Conservation (phyloP, 2,888 invertebrate genomes). For the Noctua janthe region DNA sequence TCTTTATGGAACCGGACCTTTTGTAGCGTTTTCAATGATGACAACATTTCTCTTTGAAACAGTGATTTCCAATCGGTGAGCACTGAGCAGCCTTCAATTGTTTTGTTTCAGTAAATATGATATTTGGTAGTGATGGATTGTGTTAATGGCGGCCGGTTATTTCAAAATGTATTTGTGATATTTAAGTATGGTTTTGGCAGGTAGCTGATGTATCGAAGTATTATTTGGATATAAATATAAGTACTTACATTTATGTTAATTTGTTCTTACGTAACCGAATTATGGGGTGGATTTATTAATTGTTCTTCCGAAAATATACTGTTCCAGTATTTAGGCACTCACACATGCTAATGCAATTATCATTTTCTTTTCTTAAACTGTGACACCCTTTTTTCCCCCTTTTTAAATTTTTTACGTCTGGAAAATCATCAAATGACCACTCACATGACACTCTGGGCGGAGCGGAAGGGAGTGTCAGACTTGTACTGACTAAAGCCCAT, state of each 20-base stretch:
- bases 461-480: too few species aligned
- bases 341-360: background rate
- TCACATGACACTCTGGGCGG: too few species aligned
- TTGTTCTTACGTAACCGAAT: background rate
- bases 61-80: conserved; percentile 35
- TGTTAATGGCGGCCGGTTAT: background rate
- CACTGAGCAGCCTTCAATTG: conserved; percentile 19
- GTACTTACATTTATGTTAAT: background rate
- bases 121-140: conserved; percentile 1
- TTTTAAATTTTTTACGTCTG: too few species aligned
- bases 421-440: too few species aligned
- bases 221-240: background rate
- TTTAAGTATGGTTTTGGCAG: background rate
- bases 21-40: conserved; percentile 35
- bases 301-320: background rate
- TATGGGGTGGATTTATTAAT: background rate
- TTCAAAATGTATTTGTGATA: background rate
- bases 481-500: too few species aligned
- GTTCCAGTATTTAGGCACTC: background rate
- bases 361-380: background rate
- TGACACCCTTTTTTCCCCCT: background rate
- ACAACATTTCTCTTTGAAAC: conserved; percentile 26
- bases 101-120: conserved; percentile 29
- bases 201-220: background rate
- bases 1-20: conserved; percentile 19